Evolutionary conservation across 2,113 vertebrate species (phyloP).

Genomic region (Salvelinus fontinalis): DNA sequence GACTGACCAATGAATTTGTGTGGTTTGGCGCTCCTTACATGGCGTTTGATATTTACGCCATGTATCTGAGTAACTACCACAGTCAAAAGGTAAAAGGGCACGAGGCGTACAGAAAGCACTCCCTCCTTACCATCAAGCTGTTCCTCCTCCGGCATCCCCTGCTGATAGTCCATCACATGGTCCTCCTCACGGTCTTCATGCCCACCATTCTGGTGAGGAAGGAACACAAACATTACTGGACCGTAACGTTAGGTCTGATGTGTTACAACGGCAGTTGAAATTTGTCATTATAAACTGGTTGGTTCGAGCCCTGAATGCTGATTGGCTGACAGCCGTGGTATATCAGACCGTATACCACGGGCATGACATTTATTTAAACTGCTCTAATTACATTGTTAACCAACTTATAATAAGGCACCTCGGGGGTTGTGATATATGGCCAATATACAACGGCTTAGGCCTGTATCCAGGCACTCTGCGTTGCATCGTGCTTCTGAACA

Average conservation of each 20-base stretch:
- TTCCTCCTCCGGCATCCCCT: conserved; percentile 82
- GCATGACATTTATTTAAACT: too few species aligned
- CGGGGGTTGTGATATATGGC: too few species aligned
- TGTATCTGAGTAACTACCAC: conserved; percentile 87
- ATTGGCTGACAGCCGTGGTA: too few species aligned
- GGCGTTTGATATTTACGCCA: conserved; percentile 81
- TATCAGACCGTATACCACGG: too few species aligned
- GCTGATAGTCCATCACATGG: conserved; percentile 83
- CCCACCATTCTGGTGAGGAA: conserved; percentile 80
- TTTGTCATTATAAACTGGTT: too few species aligned
- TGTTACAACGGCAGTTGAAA: too few species aligned
- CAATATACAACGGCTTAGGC: too few species aligned
- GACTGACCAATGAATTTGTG: conserved; percentile 80
- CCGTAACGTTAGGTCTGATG: background rate
- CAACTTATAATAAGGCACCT: too few species aligned
- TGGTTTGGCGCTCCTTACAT: conserved; percentile 85
- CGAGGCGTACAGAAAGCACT: conserved; percentile 50
- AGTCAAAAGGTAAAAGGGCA: conserved; percentile 59
- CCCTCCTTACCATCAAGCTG: conserved; percentile 62
- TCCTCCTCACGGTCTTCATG: conserved; percentile 79
- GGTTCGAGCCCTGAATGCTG: too few species aligned
- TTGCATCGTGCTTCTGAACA: too few species aligned
- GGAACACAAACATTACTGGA: background rate
- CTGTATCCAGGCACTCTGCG: too few species aligned
- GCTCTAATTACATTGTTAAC: too few species aligned